phyloP scores from a whole-genome alignment of 2,113 vertebrate genomes.

The Pardalotus punctatus region DNA sequence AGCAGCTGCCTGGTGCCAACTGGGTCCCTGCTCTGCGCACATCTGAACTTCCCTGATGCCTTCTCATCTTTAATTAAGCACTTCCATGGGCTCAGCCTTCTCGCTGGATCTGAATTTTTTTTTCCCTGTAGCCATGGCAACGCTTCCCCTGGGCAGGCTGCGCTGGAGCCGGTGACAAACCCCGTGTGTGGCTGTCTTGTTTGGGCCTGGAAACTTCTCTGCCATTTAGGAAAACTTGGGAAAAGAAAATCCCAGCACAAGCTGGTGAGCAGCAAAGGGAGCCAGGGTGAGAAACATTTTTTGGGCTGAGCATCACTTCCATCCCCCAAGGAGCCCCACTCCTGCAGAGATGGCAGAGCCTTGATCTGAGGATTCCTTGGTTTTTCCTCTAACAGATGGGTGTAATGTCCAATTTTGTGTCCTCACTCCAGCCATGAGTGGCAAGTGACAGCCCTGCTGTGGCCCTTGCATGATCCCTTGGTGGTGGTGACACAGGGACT shows the following conservation, averaged over 20 bases:
- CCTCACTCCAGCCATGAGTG: accelerated
- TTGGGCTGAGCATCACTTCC: background rate
- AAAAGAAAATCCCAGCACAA: background rate
- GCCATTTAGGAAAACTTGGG: background rate
- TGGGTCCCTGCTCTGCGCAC: background rate
- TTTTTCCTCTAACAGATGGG: background rate
- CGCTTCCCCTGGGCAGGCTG: background rate
- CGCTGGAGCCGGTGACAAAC: background rate
- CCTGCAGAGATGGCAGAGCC: background rate
- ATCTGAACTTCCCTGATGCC: background rate
- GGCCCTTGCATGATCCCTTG: accelerated
- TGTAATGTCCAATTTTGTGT: accelerated
- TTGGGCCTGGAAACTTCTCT: conserved; percentile 29
- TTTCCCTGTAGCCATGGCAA: background rate
- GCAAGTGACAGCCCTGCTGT: background rate
- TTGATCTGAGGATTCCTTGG: background rate
- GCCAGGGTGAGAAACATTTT: accelerated
- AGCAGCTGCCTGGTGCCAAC: background rate
- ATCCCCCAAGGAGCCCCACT: background rate
- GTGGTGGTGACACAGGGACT: background rate
- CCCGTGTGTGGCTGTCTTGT: background rate
- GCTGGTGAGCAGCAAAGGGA: accelerated
- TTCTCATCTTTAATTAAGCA: conserved; percentile 54
- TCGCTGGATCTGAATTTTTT: background rate
- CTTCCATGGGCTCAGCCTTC: background rate